Evolutionary conservation across 2,113 vertebrate genomes (phyloP), one percentile per base, ranked within the genome.

Genomic region (Bucco capensis): DNA sequence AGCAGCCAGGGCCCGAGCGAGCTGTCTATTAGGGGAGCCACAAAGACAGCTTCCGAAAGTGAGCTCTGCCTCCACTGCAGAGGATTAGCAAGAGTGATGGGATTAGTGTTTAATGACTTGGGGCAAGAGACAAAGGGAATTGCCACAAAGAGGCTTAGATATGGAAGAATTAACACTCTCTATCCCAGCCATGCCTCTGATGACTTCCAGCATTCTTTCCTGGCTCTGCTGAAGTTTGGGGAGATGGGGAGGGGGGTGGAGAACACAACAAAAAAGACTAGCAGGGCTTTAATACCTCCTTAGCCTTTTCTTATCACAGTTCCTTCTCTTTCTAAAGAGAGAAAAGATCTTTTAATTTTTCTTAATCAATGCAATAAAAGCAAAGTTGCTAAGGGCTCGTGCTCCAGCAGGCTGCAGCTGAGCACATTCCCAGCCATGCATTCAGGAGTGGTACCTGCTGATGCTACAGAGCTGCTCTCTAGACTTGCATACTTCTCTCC

Each of bases 81-180:
- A 97, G 99, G 99, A 99, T 99, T 99, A 99, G 98, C 98, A 97
- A 98, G 98, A 98, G 98, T 99, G 99, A 99, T 99, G 98, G 98
- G 99, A 99, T 98, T 99, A 99, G 99, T 98, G 99, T 98, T 99
- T 99, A 99, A 99, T 99, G 99, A 99, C 99, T 99, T 99, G 99
- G 98, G 98, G 98, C 98, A 96, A 97, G 98, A 98, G 98, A 98
- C 98, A 98, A 98, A 98, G 96, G 97, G 97, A 98, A 97, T 97
- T 98, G 97, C 83, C 11, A 98, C 98, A 98, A 98, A 98, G 98
- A 98, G 97, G 98, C 97, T 98, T 98, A 98, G 98, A 98, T 98
- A 98, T 98, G 98, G 98, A 98, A 98, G 98, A 98, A 98, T 98
- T 98, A 98, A 98, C 98, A 99, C 98, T 98, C 98, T 98, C 97